These are phyloP conservation scores for Philaethria dido DNA, from an alignment of 2,888 invertebrate genomes.

Conservation along the genomic window DNA sequence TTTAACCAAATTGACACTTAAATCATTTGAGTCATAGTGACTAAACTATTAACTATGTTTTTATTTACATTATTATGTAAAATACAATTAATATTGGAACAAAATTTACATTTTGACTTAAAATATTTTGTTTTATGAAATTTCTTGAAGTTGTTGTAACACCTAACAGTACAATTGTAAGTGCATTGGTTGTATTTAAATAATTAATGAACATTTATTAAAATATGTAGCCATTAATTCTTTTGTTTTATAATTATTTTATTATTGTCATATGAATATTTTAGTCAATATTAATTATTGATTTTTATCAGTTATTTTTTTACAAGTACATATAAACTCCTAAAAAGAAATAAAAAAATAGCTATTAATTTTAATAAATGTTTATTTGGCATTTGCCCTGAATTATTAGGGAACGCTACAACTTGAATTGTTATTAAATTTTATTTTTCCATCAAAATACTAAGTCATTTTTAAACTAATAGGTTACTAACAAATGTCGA, in stretches of 20 bases:
- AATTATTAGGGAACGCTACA: neutral
- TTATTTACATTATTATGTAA: conserved; percentile 1
- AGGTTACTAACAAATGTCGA: conserved; percentile 27
- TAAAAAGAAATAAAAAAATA: neutral
- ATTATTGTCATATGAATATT: neutral
- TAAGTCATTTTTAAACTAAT: conserved; percentile 39
- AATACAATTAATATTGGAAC: neutral
- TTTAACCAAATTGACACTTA: neutral
- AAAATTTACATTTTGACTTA: neutral
- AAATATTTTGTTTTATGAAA: neutral
- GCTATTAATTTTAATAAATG: conserved; percentile 17
- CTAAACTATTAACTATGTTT: conserved; percentile 4
- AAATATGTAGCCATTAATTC: neutral
- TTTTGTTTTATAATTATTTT: neutral
- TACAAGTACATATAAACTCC: neutral
- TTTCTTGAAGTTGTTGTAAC: conserved; percentile 34
- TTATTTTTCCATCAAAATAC: conserved; percentile 32
- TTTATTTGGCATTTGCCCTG: conserved; percentile 1
- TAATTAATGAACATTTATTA: conserved; percentile 4
- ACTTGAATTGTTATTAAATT: conserved; percentile 19
- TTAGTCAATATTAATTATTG: too few species aligned
- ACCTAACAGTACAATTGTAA: conserved; percentile 68
- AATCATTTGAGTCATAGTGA: conserved; percentile 8
- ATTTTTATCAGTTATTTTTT: too few species aligned
- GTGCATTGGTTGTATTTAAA: conserved; percentile 55